A percentile compares a stretch with the other conserved stretches of the same genome.
phyloP scores from a whole-genome alignment of 2,888 invertebrate species.

The Cryptocheilus praepositus region DNA sequence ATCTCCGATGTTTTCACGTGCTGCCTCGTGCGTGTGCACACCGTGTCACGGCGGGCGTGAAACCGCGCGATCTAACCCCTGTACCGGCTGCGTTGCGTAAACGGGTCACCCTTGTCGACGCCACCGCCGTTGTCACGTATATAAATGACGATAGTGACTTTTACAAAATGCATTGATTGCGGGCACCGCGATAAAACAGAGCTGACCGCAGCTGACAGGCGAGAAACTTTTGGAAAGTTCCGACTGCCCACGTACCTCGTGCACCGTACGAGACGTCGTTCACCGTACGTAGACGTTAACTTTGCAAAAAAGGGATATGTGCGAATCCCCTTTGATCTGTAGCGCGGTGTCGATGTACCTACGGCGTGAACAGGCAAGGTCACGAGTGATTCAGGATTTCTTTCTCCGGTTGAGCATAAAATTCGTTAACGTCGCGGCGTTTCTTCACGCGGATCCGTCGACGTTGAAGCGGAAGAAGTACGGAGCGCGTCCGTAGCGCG shows the following conservation, averaged over 20 bases:
- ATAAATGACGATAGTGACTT: no score
- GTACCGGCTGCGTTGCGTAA: no score
- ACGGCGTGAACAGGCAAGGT: neutral
- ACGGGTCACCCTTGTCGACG: neutral
- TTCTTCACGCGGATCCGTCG: slow-evolving; percentile 34
- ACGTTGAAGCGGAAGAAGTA: slow-evolving; percentile 14
- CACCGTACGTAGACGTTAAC: no score
- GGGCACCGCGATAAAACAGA: no score
- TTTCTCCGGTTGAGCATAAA: neutral
- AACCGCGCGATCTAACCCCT: slow-evolving; percentile 11
- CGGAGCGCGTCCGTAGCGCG: slow-evolving; percentile 23
- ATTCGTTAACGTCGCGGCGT: slow-evolving; percentile 7
- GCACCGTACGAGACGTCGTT: no score
- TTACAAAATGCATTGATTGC: no score
- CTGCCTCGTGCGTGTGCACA: slow-evolving; percentile 6
- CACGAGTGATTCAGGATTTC: neutral
- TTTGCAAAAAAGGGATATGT: neutral
- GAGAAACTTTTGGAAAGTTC: no score
- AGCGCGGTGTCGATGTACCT: no score
- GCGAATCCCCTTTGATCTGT: neutral
- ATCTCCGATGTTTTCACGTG: slow-evolving; percentile 41
- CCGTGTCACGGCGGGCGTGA: slow-evolving; percentile 24
- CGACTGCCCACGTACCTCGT: no score
- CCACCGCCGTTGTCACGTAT: slow-evolving; percentile 10
- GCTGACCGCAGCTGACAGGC: no score